A percentile compares a stretch with the other conserved stretches of the same genome.
phyloP scores from a whole-genome alignment of 1,140 invertebrate genomes.

The Dendrolimus punctatus region DNA sequence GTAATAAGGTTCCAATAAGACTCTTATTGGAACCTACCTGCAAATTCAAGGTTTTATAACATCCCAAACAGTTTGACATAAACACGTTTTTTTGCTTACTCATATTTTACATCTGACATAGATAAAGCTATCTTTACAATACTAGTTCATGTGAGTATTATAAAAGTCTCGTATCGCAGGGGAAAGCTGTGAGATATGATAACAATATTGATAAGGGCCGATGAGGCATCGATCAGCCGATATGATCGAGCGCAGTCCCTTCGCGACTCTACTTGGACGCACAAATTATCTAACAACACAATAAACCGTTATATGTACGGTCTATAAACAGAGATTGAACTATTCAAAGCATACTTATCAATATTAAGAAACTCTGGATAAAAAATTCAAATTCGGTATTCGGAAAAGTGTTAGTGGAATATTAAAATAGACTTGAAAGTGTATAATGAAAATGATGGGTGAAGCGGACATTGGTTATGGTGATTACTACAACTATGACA shows the following conservation, averaged over 20 bases:
- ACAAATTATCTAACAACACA: conserved; percentile 12
- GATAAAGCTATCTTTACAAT: conserved; percentile 43
- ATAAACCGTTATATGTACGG: conserved; percentile 7
- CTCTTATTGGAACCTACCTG: conserved; percentile 23
- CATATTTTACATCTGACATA: conserved; percentile 34
- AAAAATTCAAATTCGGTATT: neutral
- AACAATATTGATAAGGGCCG: conserved; percentile 62
- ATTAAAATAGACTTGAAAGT: conserved; percentile 9
- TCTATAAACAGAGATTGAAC: neutral
- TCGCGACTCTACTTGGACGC: conserved; percentile 13
- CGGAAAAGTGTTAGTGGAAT: neutral
- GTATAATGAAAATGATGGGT: conserved; percentile 70
- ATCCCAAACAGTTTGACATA: conserved; percentile 17
- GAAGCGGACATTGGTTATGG: conserved; percentile 63
- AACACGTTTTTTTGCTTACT: conserved; percentile 21
- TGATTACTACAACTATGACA: conserved; percentile 77
- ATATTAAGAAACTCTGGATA: neutral
- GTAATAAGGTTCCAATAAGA: no score
- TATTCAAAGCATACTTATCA: neutral
- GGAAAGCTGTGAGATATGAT: conserved; percentile 70
- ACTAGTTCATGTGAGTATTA: conserved; percentile 36
- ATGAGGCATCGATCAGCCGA: conserved; percentile 64
- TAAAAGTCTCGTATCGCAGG: conserved; percentile 63
- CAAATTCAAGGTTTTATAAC: conserved; percentile 37
- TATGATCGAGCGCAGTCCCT: conserved; percentile 37